Conservation (phyloP, 2,113 vertebrate species). For the Ursus arctos region DNA sequence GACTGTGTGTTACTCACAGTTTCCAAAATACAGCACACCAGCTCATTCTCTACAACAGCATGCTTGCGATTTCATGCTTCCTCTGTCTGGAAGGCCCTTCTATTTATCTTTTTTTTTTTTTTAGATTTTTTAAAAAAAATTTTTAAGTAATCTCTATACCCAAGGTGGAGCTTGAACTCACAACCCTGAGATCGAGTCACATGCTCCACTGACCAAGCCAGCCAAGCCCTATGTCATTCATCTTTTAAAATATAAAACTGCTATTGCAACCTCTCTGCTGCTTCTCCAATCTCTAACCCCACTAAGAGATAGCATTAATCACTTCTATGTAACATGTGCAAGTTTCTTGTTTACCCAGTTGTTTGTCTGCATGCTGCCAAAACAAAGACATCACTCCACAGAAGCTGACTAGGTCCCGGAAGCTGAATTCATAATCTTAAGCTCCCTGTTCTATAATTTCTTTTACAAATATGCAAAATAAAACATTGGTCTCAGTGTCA, state of each 20-base stretch:
- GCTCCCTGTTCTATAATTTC: neutral
- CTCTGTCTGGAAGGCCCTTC: neutral
- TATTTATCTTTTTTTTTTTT: neutral
- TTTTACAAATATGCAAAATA: slow-evolving; percentile 24
- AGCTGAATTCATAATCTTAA: slow-evolving; percentile 5
- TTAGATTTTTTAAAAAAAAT: neutral
- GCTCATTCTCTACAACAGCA: neutral
- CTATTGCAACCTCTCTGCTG: neutral
- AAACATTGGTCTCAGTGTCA: slow-evolving; percentile 4
- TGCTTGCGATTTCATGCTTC: neutral
- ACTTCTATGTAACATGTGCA: neutral
- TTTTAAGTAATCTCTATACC: neutral
- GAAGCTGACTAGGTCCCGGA: neutral
- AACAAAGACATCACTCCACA: slow-evolving; percentile 7
- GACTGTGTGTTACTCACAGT: too few species aligned
- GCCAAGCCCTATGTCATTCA: too few species aligned
- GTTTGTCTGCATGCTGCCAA: neutral
- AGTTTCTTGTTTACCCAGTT: neutral
- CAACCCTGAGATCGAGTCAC: neutral
- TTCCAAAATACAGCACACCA: neutral
- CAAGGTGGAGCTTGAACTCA: neutral
- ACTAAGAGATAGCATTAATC: accelerated
- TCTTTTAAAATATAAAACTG: neutral
- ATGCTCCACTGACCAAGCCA: neutral
- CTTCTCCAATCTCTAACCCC: neutral